Evolutionary conservation across 1,140 invertebrate genomes (phyloP).

Genomic region (Dreissena rostriformis): DNA sequence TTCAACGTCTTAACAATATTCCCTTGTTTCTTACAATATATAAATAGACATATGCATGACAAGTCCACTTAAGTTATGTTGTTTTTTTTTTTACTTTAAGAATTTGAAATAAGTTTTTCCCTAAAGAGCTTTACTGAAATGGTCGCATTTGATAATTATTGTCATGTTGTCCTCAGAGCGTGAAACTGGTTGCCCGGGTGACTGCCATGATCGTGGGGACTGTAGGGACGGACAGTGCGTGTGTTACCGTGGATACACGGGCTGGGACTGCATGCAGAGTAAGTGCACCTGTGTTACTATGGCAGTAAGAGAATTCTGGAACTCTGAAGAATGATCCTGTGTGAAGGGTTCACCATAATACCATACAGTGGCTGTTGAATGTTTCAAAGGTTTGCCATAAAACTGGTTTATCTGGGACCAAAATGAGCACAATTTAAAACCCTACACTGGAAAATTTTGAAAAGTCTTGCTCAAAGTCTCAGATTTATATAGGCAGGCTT

Average conservation of each 20-base stretch:
- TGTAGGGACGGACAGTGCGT: slow-evolving; percentile 97
- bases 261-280: slow-evolving; percentile 98
- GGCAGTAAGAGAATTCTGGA: too few relatives aligned
- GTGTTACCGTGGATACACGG: slow-evolving; percentile 98
- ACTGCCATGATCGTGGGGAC: slow-evolving; percentile 97
- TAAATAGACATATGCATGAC: background rate
- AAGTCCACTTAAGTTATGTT: background rate
- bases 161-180: slow-evolving; percentile 90
- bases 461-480: too few relatives aligned
- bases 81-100: background rate
- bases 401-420: too few relatives aligned
- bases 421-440: too few relatives aligned
- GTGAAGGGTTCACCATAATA: too few relatives aligned
- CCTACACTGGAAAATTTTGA: too few relatives aligned
- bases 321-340: too few relatives aligned
- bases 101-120: background rate
- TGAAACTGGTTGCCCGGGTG: slow-evolving; percentile 97
- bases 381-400: too few relatives aligned
- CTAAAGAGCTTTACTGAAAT: background rate
- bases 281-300: slow-evolving; percentile 80
- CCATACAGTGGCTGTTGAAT: too few relatives aligned
- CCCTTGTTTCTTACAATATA: background rate
- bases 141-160: slow-evolving; percentile 76
- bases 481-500: too few relatives aligned
- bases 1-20: background rate